phyloP scores from a whole-genome alignment of 2,113 vertebrate species.

The Macrotus californicus region DNA sequence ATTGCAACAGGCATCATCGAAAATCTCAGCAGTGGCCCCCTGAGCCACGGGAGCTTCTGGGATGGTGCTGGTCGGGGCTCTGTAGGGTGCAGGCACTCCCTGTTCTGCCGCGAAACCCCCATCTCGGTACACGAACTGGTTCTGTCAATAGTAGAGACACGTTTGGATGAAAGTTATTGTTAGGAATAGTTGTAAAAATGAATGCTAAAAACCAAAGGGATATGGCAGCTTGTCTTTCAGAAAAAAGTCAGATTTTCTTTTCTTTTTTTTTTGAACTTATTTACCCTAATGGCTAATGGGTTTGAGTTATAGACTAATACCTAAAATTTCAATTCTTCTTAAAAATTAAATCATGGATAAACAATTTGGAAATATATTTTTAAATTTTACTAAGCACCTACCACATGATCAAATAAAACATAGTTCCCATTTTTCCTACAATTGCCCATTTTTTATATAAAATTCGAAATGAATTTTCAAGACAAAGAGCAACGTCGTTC shows the following conservation, averaged over 20 bases:
- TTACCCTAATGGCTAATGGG: not conserved
- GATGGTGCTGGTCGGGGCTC: conserved; percentile 77
- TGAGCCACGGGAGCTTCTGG: conserved; percentile 81
- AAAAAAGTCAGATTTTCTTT: not conserved
- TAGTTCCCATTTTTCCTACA: not conserved
- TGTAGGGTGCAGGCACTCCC: conserved; percentile 75
- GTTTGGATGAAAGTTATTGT: not conserved
- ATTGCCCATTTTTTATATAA: not conserved
- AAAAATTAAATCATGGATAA: not conserved
- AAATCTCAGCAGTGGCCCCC: conserved; percentile 81
- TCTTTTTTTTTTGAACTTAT: not conserved
- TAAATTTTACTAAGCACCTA: not conserved
- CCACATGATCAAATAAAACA: not conserved
- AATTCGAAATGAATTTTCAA: not conserved
- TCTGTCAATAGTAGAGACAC: conserved; percentile 78
- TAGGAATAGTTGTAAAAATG: not conserved
- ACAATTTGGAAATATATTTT: not conserved
- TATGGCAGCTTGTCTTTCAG: not conserved
- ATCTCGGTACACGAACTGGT: conserved; percentile 92
- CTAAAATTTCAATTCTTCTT: not conserved
- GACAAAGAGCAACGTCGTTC: not conserved
- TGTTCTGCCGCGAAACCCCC: conserved; percentile 82
- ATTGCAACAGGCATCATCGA: conserved; percentile 92
- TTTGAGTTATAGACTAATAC: not conserved
- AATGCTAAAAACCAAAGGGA: not conserved